Conservation (phyloP, 1,140 invertebrate genomes). For the Camponotus vicinus region DNA sequence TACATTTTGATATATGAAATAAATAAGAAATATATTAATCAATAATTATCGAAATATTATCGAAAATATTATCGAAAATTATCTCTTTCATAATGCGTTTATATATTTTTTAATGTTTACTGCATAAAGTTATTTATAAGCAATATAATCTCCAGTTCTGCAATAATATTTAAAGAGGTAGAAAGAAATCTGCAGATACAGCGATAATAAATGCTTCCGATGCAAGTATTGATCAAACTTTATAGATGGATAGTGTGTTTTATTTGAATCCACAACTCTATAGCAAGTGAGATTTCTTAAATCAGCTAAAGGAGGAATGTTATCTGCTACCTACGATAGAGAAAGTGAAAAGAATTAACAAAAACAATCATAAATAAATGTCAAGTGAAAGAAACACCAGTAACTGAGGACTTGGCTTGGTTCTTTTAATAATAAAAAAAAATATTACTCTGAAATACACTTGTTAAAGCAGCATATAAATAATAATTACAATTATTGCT, state of each 20-base stretch:
- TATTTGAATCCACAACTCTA: neutral
- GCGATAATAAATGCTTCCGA: neutral
- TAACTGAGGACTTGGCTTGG: conserved; percentile 77
- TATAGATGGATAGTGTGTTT: neutral
- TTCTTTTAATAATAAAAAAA: conserved; percentile 74
- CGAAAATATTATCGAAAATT: neutral
- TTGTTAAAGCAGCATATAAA: neutral
- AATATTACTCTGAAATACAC: neutral
- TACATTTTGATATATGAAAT: neutral
- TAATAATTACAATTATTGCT: neutral
- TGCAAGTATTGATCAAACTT: conserved; percentile 72
- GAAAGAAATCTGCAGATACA: neutral
- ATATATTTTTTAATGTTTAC: neutral
- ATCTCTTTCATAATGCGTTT: neutral
- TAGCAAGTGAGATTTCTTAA: conserved; percentile 25
- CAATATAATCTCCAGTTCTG: too few relatives aligned
- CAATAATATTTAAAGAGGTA: neutral
- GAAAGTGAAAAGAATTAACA: conserved; percentile 73
- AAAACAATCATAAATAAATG: conserved; percentile 75
- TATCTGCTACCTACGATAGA: conserved; percentile 73
- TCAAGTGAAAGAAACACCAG: conserved; percentile 66
- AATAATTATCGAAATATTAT: neutral
- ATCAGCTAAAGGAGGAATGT: neutral
- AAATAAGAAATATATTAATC: neutral
- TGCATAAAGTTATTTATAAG: neutral